These are phyloP conservation scores for Vireo griseus DNA, from an alignment of 2,797 vertebrate species.

Conservation along the genomic window DNA sequence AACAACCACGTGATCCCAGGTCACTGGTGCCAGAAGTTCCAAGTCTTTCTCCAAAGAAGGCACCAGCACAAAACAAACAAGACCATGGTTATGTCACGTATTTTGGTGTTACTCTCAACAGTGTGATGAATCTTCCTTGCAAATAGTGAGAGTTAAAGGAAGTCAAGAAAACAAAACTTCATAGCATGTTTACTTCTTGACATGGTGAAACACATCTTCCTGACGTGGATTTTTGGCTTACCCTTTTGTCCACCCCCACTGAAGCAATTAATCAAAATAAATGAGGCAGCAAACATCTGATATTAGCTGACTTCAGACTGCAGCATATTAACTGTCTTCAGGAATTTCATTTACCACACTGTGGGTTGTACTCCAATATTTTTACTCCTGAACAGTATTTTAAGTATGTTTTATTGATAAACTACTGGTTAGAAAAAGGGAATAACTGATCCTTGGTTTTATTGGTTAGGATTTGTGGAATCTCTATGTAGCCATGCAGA, in stretches of 20 bases:
- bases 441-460: not conserved
- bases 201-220: not conserved
- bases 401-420: not conserved
- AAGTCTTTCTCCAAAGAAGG: not conserved
- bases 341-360: not conserved
- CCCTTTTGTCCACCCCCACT: not conserved
- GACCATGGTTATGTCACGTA: not conserved
- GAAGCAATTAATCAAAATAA: slow-evolving; percentile 59
- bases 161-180: not conserved
- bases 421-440: not conserved
- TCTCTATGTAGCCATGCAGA: not conserved
- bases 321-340: not conserved
- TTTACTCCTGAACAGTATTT: not conserved
- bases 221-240: not conserved
- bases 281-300: slow-evolving; percentile 37
- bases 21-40: not conserved
- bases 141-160: not conserved
- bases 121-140: not conserved
- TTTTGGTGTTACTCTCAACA: not conserved
- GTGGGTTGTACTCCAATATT: not conserved
- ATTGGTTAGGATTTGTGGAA: not conserved
- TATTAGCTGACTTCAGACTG: not conserved
- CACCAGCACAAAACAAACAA: not conserved
- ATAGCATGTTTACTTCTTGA: not conserved
- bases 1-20: not conserved